Evolutionary conservation across 2,888 invertebrate genomes (phyloP).

Genomic region (Tubulanus polymorphus): DNA sequence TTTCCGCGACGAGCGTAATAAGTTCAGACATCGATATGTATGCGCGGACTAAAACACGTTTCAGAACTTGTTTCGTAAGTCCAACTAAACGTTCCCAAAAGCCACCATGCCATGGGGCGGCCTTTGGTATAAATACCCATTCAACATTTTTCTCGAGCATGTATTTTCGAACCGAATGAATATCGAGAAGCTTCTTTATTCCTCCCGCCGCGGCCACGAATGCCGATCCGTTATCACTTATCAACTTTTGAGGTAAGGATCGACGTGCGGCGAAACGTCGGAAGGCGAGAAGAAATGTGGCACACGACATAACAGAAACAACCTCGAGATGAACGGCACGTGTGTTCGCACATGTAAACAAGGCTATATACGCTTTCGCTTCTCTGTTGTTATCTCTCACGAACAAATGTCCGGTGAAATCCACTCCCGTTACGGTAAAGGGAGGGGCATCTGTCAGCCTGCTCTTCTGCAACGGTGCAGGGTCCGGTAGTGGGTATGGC

Average conservation of each 20-base stretch:
- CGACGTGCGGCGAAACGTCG: not conserved
- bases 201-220: not conserved
- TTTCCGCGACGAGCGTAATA: conserved; percentile 6
- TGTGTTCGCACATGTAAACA: not conserved
- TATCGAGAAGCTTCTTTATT: not conserved
- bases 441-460: not conserved
- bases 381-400: not conserved
- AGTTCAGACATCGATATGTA: conserved; percentile 2
- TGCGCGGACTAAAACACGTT: conserved; percentile 4
- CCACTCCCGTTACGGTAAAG: not conserved
- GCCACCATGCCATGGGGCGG: conserved; percentile 11
- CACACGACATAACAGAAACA: conserved; percentile 1
- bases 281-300: conserved; percentile 5
- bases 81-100: conserved; percentile 9
- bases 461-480: not conserved
- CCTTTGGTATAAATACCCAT: conserved; percentile 7
- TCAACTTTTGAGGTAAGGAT: conserved; percentile 1
- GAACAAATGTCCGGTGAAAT: not conserved
- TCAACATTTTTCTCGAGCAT: not conserved
- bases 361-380: not conserved
- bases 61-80: conserved; percentile 2
- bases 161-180: not conserved
- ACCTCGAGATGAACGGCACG: conserved; percentile 4
- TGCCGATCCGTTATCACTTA: conserved; percentile 8
- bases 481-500: not conserved